Evolutionary conservation across 2,888 invertebrate genomes (phyloP), one percentile per base, ranked within the genome.

Genomic region (Drosophila quinaria): DNA sequence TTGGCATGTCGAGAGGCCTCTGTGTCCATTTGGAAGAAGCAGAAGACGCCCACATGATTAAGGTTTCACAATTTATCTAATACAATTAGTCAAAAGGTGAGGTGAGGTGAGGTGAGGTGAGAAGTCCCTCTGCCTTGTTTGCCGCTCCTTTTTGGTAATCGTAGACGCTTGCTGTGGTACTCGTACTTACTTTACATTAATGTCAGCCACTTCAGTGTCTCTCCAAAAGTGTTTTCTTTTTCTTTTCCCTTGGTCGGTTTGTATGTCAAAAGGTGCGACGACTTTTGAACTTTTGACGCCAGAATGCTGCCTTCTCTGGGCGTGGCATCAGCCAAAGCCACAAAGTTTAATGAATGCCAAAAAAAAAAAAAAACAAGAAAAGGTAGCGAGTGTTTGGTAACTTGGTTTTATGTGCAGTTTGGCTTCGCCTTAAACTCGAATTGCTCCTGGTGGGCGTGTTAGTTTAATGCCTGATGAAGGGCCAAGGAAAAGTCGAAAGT

Each of bases 11-110:
- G 63, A 35, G 52, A 52, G 33, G 22, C 22, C 49, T n/a, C 59
- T 39, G 3, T 10, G 60, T 47, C 35, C 47, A 68, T 44, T 37
- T 58, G 62, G 22, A 10, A 29, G 44, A 10, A 29, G 44, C 13
- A n/a, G 13, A 46, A 51, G 71, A 59, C 70, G 75, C 80, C 90
- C 88, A 89, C 90, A 82, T 81, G 90, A 89, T 88, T 89, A 87
- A 80, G 87, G 89, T 84, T 90, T 89, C 84, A 76, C 80, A 86
- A 90, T 89, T 88, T 88, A 89, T 89, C 84, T 88, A 88, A 90
- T 82, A 81, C 90, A 90, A 89, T 90, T 90, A 90, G 87, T 80
- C 79, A 84, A 70, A 70, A 80, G 78, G 81, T 75, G 76, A 73
- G 67, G 63, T 47, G 11, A 33, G 11, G 33, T 33, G 10, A 10